Conservation (phyloP, 2,797 vertebrate genomes). For the Acanthornis magna region DNA sequence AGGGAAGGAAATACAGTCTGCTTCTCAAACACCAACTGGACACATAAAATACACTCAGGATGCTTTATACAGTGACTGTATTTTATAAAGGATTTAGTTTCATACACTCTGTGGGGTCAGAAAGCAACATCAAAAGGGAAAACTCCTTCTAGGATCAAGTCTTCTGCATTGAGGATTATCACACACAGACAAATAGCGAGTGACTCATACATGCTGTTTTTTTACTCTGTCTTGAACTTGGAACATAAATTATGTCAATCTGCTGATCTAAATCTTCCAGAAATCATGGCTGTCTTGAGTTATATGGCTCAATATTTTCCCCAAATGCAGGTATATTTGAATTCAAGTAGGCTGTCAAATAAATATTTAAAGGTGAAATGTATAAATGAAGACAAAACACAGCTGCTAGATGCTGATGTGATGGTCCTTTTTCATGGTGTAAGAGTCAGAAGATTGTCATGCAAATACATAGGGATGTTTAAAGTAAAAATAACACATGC, state of each 20-base stretch:
- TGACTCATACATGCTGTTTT: conserved; percentile 74
- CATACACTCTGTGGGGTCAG: conserved; percentile 72
- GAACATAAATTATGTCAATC: conserved; percentile 80
- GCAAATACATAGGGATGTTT: not conserved
- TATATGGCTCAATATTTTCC: conserved; percentile 56
- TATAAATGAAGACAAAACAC: conserved; percentile 34
- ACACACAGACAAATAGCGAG: conserved; percentile 57
- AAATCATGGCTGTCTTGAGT: conserved; percentile 43
- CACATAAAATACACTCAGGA: conserved; percentile 63
- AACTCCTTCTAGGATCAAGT: conserved; percentile 65
- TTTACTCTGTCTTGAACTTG: conserved; percentile 72
- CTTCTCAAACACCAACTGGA: conserved; percentile 68
- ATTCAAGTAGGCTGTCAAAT: conserved; percentile 80
- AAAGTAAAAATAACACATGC: not conserved
- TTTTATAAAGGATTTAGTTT: conserved; percentile 72
- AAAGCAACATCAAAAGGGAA: conserved; percentile 75
- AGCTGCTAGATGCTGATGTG: not conserved
- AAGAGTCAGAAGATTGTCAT: not conserved
- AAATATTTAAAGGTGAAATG: conserved; percentile 65
- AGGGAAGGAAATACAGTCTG: not conserved
- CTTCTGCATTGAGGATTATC: conserved; percentile 67
- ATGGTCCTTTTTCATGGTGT: not conserved
- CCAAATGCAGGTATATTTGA: conserved; percentile 73
- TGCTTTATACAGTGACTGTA: conserved; percentile 33
- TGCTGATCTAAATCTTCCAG: conserved; percentile 78